Conservation (phyloP, 2,797 vertebrate genomes). For the Chaetodon trifasciatus region DNA sequence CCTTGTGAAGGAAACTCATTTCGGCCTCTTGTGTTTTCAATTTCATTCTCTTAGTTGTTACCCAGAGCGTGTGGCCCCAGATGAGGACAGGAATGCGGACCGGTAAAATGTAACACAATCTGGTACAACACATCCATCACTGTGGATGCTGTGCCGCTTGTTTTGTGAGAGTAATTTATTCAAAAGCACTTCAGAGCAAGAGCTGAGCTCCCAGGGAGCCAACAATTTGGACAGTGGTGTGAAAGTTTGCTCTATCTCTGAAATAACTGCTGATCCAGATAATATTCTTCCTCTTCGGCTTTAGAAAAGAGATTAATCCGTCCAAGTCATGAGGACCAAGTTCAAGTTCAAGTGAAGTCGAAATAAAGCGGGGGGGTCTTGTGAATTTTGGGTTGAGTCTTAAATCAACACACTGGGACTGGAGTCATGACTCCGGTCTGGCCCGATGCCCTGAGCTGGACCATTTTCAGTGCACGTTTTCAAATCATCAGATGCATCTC, state of each 20-base stretch:
- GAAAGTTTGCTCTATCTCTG: neutral
- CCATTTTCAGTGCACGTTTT: neutral
- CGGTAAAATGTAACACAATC: slow-evolving; percentile 26
- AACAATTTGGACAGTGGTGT: neutral
- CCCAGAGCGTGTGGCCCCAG: neutral
- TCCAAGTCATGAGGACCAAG: neutral
- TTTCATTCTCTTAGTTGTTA: slow-evolving; percentile 28
- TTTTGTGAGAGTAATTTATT: slow-evolving; percentile 29
- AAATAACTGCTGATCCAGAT: neutral
- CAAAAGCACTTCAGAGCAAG: neutral
- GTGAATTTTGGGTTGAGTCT: neutral
- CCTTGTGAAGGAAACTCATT: slow-evolving; percentile 21
- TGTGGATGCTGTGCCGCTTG: neutral
- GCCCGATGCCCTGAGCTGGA: too few species aligned
- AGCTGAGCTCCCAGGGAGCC: neutral
- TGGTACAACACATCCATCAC: slow-evolving; percentile 20
- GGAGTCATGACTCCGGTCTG: neutral
- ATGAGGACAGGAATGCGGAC: slow-evolving; percentile 12
- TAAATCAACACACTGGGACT: neutral
- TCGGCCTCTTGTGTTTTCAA: slow-evolving; percentile 31
- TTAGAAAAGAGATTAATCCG: neutral
- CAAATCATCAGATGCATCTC: neutral
- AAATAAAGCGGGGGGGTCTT: neutral
- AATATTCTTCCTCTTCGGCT: neutral
- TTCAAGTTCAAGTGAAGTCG: neutral